phyloP scores from a whole-genome alignment of 2,797 vertebrate species.

The Poeciliopsis turneri region DNA sequence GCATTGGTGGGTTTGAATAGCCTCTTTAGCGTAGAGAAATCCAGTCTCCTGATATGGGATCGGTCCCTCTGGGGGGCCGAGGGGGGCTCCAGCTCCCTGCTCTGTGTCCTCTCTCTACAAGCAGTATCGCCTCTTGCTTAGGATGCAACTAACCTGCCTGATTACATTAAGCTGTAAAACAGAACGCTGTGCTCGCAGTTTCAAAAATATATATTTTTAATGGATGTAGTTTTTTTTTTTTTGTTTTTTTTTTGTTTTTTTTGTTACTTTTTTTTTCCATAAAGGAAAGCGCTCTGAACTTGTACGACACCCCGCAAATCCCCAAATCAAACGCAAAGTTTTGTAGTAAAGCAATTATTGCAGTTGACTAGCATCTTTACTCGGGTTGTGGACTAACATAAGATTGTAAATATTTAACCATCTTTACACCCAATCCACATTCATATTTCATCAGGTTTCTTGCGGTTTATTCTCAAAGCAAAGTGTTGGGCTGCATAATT shows the following conservation, averaged over 20 bases:
- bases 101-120: slow-evolving; percentile 52
- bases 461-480: slow-evolving; percentile 87
- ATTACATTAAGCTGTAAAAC: slow-evolving; percentile 50
- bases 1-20: slow-evolving; percentile 79
- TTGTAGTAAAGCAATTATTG: slow-evolving; percentile 80
- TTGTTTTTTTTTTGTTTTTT: too few species aligned
- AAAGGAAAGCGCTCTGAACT: slow-evolving; percentile 40
- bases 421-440: slow-evolving; percentile 84
- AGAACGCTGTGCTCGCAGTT: slow-evolving; percentile 17
- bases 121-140: slow-evolving; percentile 54
- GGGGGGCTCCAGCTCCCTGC: slow-evolving; percentile 55
- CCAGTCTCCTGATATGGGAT: slow-evolving; percentile 84
- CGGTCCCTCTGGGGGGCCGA: slow-evolving; percentile 57
- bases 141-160: slow-evolving; percentile 69
- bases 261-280: neutral
- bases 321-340: slow-evolving; percentile 76
- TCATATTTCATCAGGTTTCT: slow-evolving; percentile 86
- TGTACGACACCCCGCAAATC: slow-evolving; percentile 53
- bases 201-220: slow-evolving; percentile 46
- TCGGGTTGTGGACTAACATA: slow-evolving; percentile 82
- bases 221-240: slow-evolving; percentile 19
- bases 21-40: slow-evolving; percentile 82
- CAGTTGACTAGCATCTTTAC: slow-evolving; percentile 85
- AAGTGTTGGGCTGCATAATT: slow-evolving; percentile 87
- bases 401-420: slow-evolving; percentile 87